Conservation (phyloP, 2,888 invertebrate species). For the Zygogramma bicolorata region DNA sequence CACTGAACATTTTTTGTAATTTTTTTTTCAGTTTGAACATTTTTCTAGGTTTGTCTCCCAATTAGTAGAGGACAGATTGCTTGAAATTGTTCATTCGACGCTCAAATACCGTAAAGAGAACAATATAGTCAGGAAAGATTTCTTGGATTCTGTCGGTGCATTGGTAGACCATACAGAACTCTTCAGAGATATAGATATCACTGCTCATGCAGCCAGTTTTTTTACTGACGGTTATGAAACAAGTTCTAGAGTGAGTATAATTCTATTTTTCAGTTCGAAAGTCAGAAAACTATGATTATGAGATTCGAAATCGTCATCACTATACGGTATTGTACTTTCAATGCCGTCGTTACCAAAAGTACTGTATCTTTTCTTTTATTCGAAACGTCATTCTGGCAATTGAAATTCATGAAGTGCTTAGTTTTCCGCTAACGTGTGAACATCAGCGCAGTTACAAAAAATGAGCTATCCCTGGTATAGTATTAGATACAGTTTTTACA, state of each 20-base stretch:
- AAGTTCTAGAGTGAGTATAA: slow-evolving; percentile 59
- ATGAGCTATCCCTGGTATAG: no score
- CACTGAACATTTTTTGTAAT: background rate
- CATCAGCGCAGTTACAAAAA: no score
- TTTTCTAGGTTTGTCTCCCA: slow-evolving; percentile 60
- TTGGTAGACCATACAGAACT: slow-evolving; percentile 37
- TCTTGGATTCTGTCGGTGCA: slow-evolving; percentile 64
- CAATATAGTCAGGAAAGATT: slow-evolving; percentile 64
- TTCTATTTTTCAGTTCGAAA: background rate
- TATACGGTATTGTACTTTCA: background rate
- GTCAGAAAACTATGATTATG: background rate
- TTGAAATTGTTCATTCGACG: slow-evolving; percentile 56
- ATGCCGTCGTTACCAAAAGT: no score
- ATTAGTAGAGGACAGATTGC: slow-evolving; percentile 61
- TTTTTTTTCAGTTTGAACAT: no score
- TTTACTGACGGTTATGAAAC: slow-evolving; percentile 70
- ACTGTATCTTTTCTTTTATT: no score
- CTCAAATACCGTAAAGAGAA: slow-evolving; percentile 62
- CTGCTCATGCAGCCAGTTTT: slow-evolving; percentile 70
- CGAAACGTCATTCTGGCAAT: no score
- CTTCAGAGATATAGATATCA: slow-evolving; percentile 66
- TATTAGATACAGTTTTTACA: no score
- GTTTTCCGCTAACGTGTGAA: no score
- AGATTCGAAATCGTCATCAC: no score
- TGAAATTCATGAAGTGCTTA: no score